Conservation (phyloP, 2,888 invertebrate species). For the Diaperis boleti region DNA sequence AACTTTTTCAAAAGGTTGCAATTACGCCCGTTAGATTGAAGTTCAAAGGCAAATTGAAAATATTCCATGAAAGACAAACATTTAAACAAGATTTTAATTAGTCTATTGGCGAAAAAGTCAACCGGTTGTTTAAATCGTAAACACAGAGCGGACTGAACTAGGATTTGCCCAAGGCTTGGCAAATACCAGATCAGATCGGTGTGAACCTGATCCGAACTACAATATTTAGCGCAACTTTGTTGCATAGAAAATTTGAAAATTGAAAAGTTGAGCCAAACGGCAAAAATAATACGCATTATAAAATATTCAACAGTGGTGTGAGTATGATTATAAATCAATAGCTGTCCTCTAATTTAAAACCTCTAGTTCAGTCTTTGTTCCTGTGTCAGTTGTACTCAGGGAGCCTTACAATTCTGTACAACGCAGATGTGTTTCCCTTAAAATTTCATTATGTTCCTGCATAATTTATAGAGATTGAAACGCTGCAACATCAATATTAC, state of each 20-base stretch:
- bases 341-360: not conserved
- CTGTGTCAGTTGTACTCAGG: not conserved
- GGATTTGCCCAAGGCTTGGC: conserved; percentile 24
- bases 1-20: conserved; percentile 7
- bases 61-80: too few relatives aligned
- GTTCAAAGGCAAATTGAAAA: not conserved
- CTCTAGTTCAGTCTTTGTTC: not conserved
- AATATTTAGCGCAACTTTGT: not conserved
- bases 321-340: not conserved
- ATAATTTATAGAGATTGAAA: not conserved
- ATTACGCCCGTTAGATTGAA: not conserved
- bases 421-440: not conserved
- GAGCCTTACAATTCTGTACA: not conserved
- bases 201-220: not conserved
- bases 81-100: too few relatives aligned
- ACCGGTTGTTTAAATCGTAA: conserved; percentile 8
- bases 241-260: not conserved
- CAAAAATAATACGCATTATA: too few relatives aligned
- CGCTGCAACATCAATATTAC: not conserved
- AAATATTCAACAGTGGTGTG: not conserved
- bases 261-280: not conserved
- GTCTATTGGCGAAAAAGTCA: conserved; percentile 7
- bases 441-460: not conserved
- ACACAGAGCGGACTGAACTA: conserved; percentile 3
- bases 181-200: not conserved